Conservation (phyloP, 2,797 vertebrate species). For the Karalla daura region DNA sequence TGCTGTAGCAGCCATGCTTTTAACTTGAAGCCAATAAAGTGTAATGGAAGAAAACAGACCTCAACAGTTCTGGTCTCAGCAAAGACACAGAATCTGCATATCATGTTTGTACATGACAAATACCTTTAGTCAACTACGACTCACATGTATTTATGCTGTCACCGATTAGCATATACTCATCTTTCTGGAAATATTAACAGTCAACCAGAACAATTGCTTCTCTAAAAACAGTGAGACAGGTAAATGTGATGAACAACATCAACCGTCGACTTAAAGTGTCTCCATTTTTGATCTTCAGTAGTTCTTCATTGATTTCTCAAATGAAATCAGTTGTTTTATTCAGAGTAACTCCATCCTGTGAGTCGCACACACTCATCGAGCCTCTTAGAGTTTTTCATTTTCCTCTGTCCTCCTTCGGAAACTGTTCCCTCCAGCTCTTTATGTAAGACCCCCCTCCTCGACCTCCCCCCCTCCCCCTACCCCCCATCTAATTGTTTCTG, state of each 20-base stretch:
- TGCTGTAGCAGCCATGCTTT: neutral
- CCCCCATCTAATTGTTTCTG: constrained; percentile 52
- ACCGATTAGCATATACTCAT: too few relatives aligned
- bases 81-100: neutral
- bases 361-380: neutral
- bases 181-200: too few relatives aligned
- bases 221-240: too few relatives aligned
- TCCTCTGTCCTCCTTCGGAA: constrained; percentile 17
- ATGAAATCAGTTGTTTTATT: neutral
- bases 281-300: too few relatives aligned
- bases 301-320: neutral
- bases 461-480: neutral
- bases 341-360: neutral
- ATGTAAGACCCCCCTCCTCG: constrained; percentile 39
- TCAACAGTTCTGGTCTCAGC: neutral
- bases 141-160: too few relatives aligned
- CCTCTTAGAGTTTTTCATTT: constrained; percentile 29
- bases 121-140: too few relatives aligned
- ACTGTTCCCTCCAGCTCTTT: constrained; percentile 33
- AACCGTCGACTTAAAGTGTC: too few relatives aligned
- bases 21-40: neutral
- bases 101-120: too few relatives aligned
- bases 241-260: too few relatives aligned
- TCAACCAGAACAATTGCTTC: too few relatives aligned
- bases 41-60: neutral